Evolutionary conservation across 2,888 invertebrate species (phyloP).

Genomic region (Aricia artaxerxes): DNA sequence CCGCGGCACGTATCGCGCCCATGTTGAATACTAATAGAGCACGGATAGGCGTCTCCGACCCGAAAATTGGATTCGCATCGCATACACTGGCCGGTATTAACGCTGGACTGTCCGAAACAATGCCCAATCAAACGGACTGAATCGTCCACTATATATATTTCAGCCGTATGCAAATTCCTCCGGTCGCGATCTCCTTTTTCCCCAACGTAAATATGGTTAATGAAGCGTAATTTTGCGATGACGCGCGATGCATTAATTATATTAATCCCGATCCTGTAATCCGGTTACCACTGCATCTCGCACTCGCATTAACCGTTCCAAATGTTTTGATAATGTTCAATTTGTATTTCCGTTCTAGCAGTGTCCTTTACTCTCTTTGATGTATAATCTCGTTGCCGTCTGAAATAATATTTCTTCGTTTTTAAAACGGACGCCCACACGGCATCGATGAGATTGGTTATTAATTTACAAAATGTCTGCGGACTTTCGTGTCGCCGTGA

Average conservation of each 20-base stretch:
- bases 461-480: conserved; percentile 68
- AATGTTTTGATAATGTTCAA: background rate
- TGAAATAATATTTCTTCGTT: conserved; percentile 15
- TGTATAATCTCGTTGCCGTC: conserved; percentile 2
- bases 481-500: conserved; percentile 49
- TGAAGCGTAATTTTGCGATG: conserved; percentile 52
- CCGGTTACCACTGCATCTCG: conserved; percentile 48
- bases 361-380: conserved; percentile 3
- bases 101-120: conserved; percentile 59
- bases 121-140: conserved; percentile 68
- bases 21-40: conserved; percentile 63
- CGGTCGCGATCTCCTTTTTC: conserved; percentile 17
- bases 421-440: conserved; percentile 30
- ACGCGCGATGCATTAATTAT: conserved; percentile 65
- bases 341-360: background rate
- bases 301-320: conserved; percentile 33
- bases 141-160: conserved; percentile 32
- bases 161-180: conserved; percentile 15
- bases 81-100: conserved; percentile 61
- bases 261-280: conserved; percentile 50
- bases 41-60: conserved; percentile 55
- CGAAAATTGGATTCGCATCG: conserved; percentile 69
- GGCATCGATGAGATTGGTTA: conserved; percentile 55
- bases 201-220: conserved; percentile 33
- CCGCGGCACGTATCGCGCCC: conserved; percentile 56